A percentile compares a stretch with the other conserved stretches of the same genome.
Conservation (phyloP, 2,113 vertebrate species). For the Lamprotornis superbus region DNA sequence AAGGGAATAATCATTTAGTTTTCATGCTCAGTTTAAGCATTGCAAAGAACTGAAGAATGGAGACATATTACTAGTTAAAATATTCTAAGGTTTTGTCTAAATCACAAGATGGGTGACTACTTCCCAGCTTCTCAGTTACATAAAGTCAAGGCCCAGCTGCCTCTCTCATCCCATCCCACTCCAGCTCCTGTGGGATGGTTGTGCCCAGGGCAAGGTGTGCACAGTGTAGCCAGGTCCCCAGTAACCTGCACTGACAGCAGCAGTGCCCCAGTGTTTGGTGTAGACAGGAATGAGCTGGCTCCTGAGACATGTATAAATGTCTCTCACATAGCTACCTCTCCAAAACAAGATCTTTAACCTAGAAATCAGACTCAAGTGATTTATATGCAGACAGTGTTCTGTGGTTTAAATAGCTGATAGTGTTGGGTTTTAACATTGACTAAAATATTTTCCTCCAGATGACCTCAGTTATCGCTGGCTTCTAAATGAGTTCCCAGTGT, state of each 20-base stretch:
- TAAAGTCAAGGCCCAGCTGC: neutral
- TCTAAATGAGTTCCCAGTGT: constrained; percentile 95
- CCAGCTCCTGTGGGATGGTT: neutral
- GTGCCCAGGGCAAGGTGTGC: neutral
- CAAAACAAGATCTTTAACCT: neutral
- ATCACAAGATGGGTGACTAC: neutral
- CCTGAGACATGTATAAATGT: neutral
- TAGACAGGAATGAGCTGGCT: neutral
- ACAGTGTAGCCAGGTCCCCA: neutral
- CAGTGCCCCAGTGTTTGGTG: accelerated
- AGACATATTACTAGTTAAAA: neutral
- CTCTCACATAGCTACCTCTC: neutral
- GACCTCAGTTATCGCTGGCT: constrained; percentile 97
- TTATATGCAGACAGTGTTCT: neutral
- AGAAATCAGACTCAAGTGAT: neutral
- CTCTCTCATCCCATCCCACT: neutral
- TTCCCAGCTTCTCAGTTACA: neutral
- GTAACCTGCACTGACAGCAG: neutral
- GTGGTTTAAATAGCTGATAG: neutral
- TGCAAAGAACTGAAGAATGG: neutral
- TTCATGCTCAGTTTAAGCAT: neutral
- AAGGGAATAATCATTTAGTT: neutral
- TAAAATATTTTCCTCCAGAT: constrained; percentile 71
- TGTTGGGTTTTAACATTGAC: constrained; percentile 7
- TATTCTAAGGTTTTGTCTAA: neutral